Conservation (phyloP, 2,113 vertebrate species). For the Marcusenius ussheri region DNA sequence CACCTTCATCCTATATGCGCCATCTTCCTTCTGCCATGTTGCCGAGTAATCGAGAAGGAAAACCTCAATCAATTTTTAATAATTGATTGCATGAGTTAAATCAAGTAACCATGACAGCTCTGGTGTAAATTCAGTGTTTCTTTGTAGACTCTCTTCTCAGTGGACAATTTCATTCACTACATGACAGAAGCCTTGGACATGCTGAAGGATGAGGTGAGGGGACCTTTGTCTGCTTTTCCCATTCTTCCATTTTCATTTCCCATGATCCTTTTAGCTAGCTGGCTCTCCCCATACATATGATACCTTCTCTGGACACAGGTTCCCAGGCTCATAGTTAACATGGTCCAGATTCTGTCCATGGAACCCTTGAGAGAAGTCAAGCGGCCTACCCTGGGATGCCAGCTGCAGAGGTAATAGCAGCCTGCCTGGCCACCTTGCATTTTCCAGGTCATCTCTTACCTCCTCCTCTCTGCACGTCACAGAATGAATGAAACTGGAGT, state of each 20-base stretch:
- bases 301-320: conserved; percentile 38
- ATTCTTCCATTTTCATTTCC: neutral
- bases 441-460: neutral
- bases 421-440: neutral
- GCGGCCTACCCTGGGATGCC: conserved; percentile 58
- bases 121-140: neutral
- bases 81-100: neutral
- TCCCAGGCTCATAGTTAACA: conserved; percentile 58
- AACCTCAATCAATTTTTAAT: neutral
- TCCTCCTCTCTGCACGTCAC: neutral
- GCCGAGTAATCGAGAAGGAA: neutral
- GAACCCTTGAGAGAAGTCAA: conserved; percentile 61
- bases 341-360: conserved; percentile 66
- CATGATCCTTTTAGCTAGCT: neutral
- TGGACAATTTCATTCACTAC: conserved; percentile 65
- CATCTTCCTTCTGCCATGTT: neutral
- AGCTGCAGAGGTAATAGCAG: conserved; percentile 57
- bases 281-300: neutral
- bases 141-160: conserved; percentile 58
- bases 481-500: neutral
- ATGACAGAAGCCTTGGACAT: conserved; percentile 64
- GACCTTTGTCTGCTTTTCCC: neutral
- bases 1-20: neutral
- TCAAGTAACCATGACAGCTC: neutral
- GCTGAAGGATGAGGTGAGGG: conserved; percentile 64